A percentile compares a stretch with the other conserved stretches of the same genome.
Conservation (phyloP, 2,113 vertebrate species). For the Bagarius yarrelli region DNA sequence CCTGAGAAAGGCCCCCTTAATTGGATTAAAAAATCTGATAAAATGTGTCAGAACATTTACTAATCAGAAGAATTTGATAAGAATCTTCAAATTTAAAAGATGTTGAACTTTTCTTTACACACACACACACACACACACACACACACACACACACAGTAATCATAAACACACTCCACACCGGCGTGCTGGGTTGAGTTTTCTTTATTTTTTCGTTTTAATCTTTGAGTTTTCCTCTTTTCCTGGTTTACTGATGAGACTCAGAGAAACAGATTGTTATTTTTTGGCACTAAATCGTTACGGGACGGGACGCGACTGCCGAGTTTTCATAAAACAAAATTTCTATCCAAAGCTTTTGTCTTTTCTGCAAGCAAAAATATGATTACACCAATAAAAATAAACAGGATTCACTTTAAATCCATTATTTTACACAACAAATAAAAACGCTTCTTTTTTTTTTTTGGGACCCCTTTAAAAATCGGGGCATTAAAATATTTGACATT, state of each 20-base stretch:
- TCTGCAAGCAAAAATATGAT: slow-evolving; percentile 93
- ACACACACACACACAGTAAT: no score
- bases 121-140: no score
- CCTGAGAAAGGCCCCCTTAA: no score
- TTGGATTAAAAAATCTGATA: no score
- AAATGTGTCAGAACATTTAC: no score
- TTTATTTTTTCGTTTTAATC: slow-evolving; percentile 51
- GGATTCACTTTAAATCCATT: slow-evolving; percentile 89
- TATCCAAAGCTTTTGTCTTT: slow-evolving; percentile 81
- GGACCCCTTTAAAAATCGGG: slow-evolving; percentile 95
- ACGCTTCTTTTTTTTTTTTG: slow-evolving; percentile 72
- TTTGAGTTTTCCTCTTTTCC: slow-evolving; percentile 59
- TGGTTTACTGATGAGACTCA: slow-evolving; percentile 66
- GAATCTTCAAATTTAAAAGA: no score
- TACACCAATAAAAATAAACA: slow-evolving; percentile 99
- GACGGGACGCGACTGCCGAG: slow-evolving; percentile 80
- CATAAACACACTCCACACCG: neutral
- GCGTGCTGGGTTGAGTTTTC: slow-evolving; percentile 59
- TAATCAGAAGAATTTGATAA: no score
- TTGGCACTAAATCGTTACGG: slow-evolving; percentile 91
- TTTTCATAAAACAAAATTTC: slow-evolving; percentile 83
- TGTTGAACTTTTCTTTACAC: no score
- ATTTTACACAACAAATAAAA: slow-evolving; percentile 98
- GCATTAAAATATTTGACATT: slow-evolving; percentile 99
- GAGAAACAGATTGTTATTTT: slow-evolving; percentile 61